Base-by-base conservation (phyloP, 2,113 vertebrate genomes). In the Coracopsis vasa region DNA sequence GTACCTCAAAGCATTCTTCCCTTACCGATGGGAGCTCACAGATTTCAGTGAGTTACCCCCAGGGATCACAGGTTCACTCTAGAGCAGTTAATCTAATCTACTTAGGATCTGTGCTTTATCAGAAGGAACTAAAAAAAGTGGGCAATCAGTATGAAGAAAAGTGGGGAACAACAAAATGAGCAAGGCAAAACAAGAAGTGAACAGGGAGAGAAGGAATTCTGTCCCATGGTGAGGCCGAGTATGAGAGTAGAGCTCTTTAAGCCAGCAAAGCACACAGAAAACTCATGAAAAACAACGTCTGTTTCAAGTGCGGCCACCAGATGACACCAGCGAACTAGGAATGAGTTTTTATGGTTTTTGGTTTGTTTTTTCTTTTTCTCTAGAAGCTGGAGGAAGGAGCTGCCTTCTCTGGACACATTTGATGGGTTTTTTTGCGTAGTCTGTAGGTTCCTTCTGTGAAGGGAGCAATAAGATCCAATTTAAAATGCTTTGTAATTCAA, bases 141-240 rank as follows among this genome's bases (percentile, higher is more conserved):
- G 5, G 9, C 29, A 13, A 42, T 16, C 42, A 51, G 21, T 60
- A 20, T 7, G n/a, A 48, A 47, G 14, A 31, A 16, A 1, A 41
- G 16, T 11, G 27, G 27, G 21, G 18, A 64, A 54, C 17, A 69
- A 15, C 2, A 41, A 47, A 73, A 39, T 2, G 3, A 60, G 9
- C 7, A 4, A 9, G 10, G 14, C 17, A 44, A 77, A 79, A 7
- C 16, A 64, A 41, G 27, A 19, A 37, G n/a, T 17, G 18, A 60
- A 27, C 10, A 14, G 7, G 15, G 24, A 56, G 14, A 47, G 19
- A 20, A 86, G 29, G 15, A 48, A 37, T 86, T 80, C n/a, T 82
- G 28, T 6, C 19, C 11, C 3, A 0, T 24, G 28, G 6, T 13
- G 21, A 67, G 21, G 4, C 16, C 0, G 0, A 0, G 0, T 11